Conservation (phyloP, 2,888 invertebrate genomes). For the Athalia circularis region DNA sequence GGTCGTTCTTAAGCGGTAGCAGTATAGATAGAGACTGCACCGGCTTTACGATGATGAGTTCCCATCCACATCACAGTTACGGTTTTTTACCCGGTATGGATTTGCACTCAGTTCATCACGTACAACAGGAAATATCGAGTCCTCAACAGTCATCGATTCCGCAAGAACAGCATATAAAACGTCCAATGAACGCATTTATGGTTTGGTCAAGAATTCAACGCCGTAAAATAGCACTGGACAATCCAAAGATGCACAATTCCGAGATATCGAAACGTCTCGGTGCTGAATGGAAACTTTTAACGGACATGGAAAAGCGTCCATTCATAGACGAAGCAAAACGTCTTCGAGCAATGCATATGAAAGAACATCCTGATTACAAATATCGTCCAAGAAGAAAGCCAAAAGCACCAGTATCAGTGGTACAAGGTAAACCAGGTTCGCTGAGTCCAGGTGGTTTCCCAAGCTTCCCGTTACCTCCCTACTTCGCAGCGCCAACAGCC, state of each 20-base stretch:
- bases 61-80: slow-evolving; percentile 61
- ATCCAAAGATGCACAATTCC: slow-evolving; percentile 94
- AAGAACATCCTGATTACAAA: slow-evolving; percentile 94
- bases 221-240: slow-evolving; percentile 94
- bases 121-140: slow-evolving; percentile 54
- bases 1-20: background rate
- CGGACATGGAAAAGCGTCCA: slow-evolving; percentile 91
- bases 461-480: slow-evolving; percentile 79
- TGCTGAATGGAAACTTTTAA: slow-evolving; percentile 93
- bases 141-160: slow-evolving; percentile 20
- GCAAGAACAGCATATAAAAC: slow-evolving; percentile 89
- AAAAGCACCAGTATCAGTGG: slow-evolving; percentile 83
- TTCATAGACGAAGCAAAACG: slow-evolving; percentile 97
- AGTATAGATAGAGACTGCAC: slow-evolving; percentile 4
- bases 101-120: slow-evolving; percentile 56
- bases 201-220: slow-evolving; percentile 96
- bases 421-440: slow-evolving; percentile 72
- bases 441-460: slow-evolving; percentile 75
- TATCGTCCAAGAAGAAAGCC: slow-evolving; percentile 91
- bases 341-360: slow-evolving; percentile 90
- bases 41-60: slow-evolving; percentile 58
- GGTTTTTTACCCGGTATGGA: slow-evolving; percentile 62
- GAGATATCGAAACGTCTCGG: slow-evolving; percentile 94
- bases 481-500: slow-evolving; percentile 79
- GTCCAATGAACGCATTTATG: slow-evolving; percentile 99